These are phyloP conservation scores for Phaethon lepturus DNA, from an alignment of 2,113 vertebrate species.

Conservation along the genomic window DNA sequence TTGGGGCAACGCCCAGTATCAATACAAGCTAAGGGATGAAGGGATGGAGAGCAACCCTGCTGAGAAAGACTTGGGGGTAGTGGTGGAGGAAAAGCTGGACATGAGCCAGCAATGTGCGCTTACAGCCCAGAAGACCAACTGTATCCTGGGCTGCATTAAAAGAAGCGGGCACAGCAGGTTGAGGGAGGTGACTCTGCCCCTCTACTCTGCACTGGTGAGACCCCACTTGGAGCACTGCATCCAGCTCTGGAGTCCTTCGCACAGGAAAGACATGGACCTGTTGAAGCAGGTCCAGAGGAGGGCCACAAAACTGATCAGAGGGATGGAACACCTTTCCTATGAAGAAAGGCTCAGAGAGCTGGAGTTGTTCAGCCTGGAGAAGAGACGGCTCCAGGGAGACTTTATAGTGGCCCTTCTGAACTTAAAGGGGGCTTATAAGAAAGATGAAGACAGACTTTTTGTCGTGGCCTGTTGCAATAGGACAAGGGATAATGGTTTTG, in stretches of 20 bases:
- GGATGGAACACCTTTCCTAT: background rate
- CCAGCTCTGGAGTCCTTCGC: background rate
- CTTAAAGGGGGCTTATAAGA: background rate
- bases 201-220: no score
- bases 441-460: background rate
- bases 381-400: background rate
- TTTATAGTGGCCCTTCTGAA: background rate
- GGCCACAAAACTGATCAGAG: background rate
- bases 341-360: background rate
- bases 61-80: background rate
- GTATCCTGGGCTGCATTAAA: background rate
- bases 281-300: background rate
- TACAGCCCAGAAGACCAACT: background rate
- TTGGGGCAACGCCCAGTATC: no score
- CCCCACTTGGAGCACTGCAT: rapidly evolving
- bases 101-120: rapidly evolving
- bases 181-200: background rate
- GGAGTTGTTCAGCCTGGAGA: background rate
- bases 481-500: background rate
- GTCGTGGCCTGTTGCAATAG: background rate
- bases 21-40: no score
- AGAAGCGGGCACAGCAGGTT: rapidly evolving
- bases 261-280: background rate
- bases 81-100: background rate
- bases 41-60: no score